These are phyloP conservation scores for Ennomos fuscantarius DNA, from an alignment of 2,888 invertebrate genomes.

Conservation along the genomic window DNA sequence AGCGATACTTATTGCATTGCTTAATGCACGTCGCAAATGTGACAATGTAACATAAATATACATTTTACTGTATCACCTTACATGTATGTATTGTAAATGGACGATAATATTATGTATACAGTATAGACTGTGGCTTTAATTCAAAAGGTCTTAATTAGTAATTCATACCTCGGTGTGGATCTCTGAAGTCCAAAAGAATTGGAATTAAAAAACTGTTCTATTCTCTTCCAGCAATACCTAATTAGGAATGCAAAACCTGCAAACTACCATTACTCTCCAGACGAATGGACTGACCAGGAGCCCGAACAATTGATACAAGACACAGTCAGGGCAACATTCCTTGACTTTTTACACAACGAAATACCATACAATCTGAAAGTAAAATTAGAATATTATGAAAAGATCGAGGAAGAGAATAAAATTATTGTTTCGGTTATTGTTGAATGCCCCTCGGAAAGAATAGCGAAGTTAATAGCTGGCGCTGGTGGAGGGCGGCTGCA, in stretches of 20 bases:
- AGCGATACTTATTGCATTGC: no score
- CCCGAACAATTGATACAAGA: conserved; percentile 89
- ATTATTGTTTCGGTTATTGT: conserved; percentile 85
- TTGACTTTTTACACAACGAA: conserved; percentile 93
- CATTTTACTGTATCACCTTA: no score
- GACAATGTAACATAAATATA: no score
- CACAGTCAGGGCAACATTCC: conserved; percentile 92
- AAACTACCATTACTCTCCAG: conserved; percentile 88
- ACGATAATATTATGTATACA: no score
- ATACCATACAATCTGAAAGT: conserved; percentile 92
- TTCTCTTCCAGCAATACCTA: conserved; percentile 87
- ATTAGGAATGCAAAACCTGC: conserved; percentile 87
- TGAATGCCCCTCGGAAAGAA: conserved; percentile 86
- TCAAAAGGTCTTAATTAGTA: no score
- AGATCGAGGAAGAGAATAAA: conserved; percentile 77
- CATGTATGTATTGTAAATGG: no score
- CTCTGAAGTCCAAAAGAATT: no score
- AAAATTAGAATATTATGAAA: conserved; percentile 88
- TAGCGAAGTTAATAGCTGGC: conserved; percentile 88
- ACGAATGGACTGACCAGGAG: conserved; percentile 90
- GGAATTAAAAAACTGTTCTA: neutral
- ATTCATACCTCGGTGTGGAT: no score
- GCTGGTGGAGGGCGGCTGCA: conserved; percentile 88
- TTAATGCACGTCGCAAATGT: no score
- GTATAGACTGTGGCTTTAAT: no score